Percentiles rank a stretch among this genome's conserved stretches.
phyloP scores from a whole-genome alignment of 2,113 vertebrate genomes.

The Pholis gunnellus region DNA sequence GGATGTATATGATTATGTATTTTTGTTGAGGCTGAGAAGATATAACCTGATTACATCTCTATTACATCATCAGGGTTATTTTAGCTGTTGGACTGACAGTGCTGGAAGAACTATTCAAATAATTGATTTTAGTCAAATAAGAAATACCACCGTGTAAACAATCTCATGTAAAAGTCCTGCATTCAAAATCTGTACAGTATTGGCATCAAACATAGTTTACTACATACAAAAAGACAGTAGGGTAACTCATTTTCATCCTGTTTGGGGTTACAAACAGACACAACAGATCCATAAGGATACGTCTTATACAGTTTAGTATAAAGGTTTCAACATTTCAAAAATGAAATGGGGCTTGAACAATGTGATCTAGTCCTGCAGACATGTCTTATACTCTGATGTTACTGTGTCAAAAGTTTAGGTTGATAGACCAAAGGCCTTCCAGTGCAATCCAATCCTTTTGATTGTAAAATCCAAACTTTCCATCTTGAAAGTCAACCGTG shows the following conservation, averaged over 20 bases:
- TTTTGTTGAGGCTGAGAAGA: not conserved
- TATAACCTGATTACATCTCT: not conserved
- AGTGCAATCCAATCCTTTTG: conserved; percentile 18
- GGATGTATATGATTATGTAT: not conserved
- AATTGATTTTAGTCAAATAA: not conserved
- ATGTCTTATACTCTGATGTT: conserved; percentile 10
- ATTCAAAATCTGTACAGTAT: not conserved
- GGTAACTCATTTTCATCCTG: not conserved
- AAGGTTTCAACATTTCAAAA: conserved; percentile 24
- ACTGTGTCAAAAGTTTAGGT: not conserved
- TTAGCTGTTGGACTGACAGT: not conserved
- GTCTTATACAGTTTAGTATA: not conserved
- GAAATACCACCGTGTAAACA: not conserved
- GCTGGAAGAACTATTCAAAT: not conserved
- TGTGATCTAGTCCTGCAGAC: conserved; percentile 12
- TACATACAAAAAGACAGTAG: not conserved
- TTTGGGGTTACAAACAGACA: not conserved
- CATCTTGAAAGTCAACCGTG: conserved; percentile 31
- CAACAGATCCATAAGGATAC: not conserved
- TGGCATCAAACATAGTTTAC: too few relatives aligned
- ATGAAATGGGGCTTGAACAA: conserved; percentile 23
- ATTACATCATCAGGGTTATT: not conserved
- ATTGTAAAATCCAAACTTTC: conserved; percentile 49
- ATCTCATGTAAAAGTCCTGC: not conserved
- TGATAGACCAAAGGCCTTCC: conserved; percentile 35